These are phyloP conservation scores for Equus przewalskii DNA, from an alignment of 2,113 vertebrate species.

Conservation along the genomic window DNA sequence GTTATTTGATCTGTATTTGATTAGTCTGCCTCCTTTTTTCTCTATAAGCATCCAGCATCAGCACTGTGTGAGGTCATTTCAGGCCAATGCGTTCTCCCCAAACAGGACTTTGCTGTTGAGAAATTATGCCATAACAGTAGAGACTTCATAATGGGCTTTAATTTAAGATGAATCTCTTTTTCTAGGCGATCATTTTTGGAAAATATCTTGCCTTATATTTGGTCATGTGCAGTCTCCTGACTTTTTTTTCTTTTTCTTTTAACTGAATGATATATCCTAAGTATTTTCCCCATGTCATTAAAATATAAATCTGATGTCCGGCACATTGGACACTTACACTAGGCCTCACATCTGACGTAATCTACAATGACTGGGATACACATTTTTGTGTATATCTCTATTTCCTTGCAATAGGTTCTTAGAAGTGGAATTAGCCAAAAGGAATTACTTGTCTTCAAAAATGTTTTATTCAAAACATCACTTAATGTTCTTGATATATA, in stretches of 20 bases:
- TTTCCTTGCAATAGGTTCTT: not conserved
- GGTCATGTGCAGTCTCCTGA: not conserved
- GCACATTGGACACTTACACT: not conserved
- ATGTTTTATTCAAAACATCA: not conserved
- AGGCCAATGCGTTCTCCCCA: not conserved
- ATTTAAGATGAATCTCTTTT: not conserved
- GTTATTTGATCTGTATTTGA: not conserved
- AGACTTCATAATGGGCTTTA: not conserved
- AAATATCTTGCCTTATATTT: not conserved
- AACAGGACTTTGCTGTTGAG: not conserved
- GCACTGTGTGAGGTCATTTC: not conserved
- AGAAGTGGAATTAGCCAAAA: not conserved
- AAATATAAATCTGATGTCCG: not conserved
- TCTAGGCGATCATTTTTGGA: not conserved
- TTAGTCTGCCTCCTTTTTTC: not conserved
- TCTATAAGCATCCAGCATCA: not conserved
- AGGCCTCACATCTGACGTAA: not conserved
- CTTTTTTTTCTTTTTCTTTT: not conserved
- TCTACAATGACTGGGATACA: not conserved
- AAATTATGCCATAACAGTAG: not conserved
- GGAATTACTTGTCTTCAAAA: conserved; percentile 6
- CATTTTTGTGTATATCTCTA: not conserved
- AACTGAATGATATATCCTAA: not conserved
- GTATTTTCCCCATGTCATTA: not conserved
- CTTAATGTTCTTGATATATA: not conserved